Conservation (phyloP, 2,888 invertebrate genomes). For the Phengaris alcon region DNA sequence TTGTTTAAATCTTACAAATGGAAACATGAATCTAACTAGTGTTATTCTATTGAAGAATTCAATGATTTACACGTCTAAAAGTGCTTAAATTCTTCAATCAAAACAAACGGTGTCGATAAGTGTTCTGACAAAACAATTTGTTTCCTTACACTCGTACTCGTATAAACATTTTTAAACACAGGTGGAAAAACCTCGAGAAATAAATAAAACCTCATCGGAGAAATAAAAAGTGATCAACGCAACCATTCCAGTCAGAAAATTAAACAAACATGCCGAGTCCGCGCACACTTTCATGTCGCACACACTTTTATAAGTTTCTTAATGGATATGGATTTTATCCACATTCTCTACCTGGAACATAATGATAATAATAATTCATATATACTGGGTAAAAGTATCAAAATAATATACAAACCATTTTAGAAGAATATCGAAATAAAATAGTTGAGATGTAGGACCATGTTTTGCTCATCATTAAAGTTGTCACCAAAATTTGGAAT, state of each 20-base stretch:
- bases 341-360: background rate
- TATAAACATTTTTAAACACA: slow-evolving; percentile 39
- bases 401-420: no score
- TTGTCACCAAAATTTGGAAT: no score
- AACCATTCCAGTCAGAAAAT: slow-evolving; percentile 44
- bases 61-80: background rate
- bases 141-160: slow-evolving; percentile 33
- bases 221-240: slow-evolving; percentile 68
- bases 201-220: slow-evolving; percentile 40
- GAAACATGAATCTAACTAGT: background rate
- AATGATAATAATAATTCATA: no score
- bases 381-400: no score
- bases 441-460: no score
- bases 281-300: background rate
- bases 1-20: background rate
- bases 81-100: slow-evolving; percentile 6
- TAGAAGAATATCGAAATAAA: no score
- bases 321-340: background rate
- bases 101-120: slow-evolving; percentile 32
- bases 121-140: slow-evolving; percentile 39
- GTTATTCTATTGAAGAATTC: background rate
- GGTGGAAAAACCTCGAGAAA: slow-evolving; percentile 37
- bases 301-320: background rate
- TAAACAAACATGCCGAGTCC: slow-evolving; percentile 56
- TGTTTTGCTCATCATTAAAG: no score